Evolutionary conservation across 2,888 invertebrate genomes (phyloP).

Genomic region (Drosophila parthenogenetica): DNA sequence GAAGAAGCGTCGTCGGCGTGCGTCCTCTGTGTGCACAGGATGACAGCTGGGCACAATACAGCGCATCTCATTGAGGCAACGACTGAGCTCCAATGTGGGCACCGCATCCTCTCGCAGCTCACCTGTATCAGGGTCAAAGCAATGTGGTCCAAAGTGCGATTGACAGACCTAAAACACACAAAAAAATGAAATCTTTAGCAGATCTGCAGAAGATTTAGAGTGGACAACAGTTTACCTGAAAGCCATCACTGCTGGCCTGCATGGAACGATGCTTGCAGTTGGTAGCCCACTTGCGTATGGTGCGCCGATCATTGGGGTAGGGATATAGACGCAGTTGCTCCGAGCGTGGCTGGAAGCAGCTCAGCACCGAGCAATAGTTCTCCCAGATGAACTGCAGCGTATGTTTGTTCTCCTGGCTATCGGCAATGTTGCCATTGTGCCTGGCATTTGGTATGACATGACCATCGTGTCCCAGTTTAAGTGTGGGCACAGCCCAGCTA

Average conservation of each 20-base stretch:
- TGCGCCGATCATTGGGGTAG: constrained; percentile 66
- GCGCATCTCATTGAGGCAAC: constrained; percentile 26
- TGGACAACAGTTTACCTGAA: constrained; percentile 36
- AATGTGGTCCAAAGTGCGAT: constrained; percentile 61
- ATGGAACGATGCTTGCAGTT: constrained; percentile 74
- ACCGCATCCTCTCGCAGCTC: constrained; percentile 57
- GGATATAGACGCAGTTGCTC: constrained; percentile 56
- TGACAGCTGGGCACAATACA: constrained; percentile 59
- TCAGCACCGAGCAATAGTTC: constrained; percentile 70
- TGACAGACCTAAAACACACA: constrained; percentile 56
- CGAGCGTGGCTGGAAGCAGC: constrained; percentile 65
- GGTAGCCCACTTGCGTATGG: constrained; percentile 69
- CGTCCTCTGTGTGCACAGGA: constrained; percentile 13
- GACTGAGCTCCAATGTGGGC: constrained; percentile 64
- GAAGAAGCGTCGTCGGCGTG: constrained; percentile 45
- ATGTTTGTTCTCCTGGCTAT: constrained; percentile 60
- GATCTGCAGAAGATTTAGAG: background rate
- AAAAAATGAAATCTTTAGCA: background rate
- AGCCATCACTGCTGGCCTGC: constrained; percentile 73
- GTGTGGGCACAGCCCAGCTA: constrained; percentile 77
- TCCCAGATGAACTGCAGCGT: constrained; percentile 66
- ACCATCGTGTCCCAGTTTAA: constrained; percentile 69
- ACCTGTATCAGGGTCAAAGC: constrained; percentile 51
- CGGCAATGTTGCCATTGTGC: constrained; percentile 66
- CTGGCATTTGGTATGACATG: constrained; percentile 66